These are phyloP conservation scores for Campoplex nolae DNA, from an alignment of 2,888 invertebrate species.

Conservation along the genomic window DNA sequence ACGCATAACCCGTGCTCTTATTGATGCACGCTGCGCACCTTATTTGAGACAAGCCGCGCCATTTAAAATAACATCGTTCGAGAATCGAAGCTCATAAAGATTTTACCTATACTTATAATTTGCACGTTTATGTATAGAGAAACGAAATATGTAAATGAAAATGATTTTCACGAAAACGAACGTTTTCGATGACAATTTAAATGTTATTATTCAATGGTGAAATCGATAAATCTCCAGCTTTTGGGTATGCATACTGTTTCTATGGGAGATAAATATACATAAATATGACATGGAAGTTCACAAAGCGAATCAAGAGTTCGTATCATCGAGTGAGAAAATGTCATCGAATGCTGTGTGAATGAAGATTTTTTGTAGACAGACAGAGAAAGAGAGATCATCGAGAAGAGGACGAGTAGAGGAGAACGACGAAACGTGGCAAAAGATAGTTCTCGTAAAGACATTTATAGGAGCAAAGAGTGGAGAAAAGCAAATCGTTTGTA, in stretches of 20 bases:
- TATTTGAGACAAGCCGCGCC: slow-evolving; percentile 11
- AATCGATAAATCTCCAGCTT: too few relatives aligned
- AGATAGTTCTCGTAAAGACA: slow-evolving; percentile 25
- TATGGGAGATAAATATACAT: too few relatives aligned
- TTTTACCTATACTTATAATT: neutral
- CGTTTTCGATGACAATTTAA: neutral
- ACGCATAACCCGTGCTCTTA: slow-evolving; percentile 49
- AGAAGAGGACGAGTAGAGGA: neutral
- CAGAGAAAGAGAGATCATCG: neutral
- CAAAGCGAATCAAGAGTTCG: too few relatives aligned
- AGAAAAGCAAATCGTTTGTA: slow-evolving; percentile 75
- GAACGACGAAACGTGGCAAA: neutral
- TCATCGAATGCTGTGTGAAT: neutral
- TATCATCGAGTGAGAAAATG: neutral
- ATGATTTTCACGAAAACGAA: neutral
- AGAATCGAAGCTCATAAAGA: neutral
- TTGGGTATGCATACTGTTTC: too few relatives aligned
- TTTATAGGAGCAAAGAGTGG: slow-evolving; percentile 55
- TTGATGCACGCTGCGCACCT: neutral
- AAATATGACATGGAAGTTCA: too few relatives aligned
- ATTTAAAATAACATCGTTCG: slow-evolving; percentile 9
- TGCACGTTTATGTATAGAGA: neutral
- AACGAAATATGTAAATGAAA: neutral
- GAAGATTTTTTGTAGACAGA: neutral
- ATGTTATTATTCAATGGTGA: neutral